Base-by-base conservation (phyloP, 64 coral and sea anemone species). In the Pocillopora damicornis region DNA sequence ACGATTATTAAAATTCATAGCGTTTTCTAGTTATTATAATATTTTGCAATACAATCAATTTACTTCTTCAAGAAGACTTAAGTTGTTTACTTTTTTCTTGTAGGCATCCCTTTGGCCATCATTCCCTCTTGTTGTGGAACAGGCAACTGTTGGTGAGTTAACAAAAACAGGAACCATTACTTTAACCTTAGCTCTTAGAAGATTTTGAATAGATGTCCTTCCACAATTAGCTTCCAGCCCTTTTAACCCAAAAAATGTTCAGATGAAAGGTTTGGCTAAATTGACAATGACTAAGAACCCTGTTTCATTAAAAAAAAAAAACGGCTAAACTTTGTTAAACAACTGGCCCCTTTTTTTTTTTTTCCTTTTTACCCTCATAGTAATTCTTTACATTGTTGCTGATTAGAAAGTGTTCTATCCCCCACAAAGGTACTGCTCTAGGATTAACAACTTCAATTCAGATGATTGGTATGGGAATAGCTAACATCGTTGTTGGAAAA, bases 91-190 rank as follows among this genome's bases (percentile, higher is more conserved):
- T 76, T 1, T 16, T 63, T 59, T 78, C 42, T 51, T 72, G 45
- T n/a, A 97, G 95, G 91, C 95, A 78, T 89, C 88, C 15, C 95
- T 97, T 18, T 97, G 95, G 95, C 91, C 95, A 45, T 97, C 95
- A 23, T 74, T 97, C 82, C 95, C 95, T 23, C 74, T 97, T 13
- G 71, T 93, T 74, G 91, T 97, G 51, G 90, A 90, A 22, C 88
- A 93, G 62, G 71, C 88, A 59, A 76, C 87, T 72, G 59, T 97
- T 62, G 95, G 95, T 97, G 73, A 90, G 85, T 85, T 30, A 30
- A 30, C 30, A 30, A 30, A 30, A 30, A 30, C 30, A 30, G 30
- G 30, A 30, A 30, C 30, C 30, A 30, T 30, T 30, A 30, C 30
- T 30, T 30, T 30, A 30, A 30, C 30, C 30, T 30, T 0, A 30